phyloP scores from a whole-genome alignment of 1,140 invertebrate species.

The Panagrolaimus sp. region DNA sequence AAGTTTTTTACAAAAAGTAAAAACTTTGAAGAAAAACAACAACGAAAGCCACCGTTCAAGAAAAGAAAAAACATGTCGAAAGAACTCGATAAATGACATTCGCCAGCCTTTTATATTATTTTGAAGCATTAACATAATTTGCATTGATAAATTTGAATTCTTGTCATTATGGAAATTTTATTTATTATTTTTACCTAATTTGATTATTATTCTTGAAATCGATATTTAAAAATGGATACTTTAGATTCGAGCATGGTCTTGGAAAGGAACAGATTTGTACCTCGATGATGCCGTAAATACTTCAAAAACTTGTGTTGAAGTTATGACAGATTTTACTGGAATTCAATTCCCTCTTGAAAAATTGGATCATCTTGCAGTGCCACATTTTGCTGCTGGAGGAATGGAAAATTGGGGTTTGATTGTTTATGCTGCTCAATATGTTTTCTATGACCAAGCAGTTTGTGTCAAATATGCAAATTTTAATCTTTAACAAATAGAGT shows the following conservation, averaged over 20 bases:
- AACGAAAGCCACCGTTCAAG: too few species aligned
- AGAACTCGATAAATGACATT: too few species aligned
- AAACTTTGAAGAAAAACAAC: too few species aligned
- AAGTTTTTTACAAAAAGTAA: too few species aligned
- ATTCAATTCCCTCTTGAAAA: conserved; percentile 2
- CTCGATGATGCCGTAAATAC: conserved; percentile 3
- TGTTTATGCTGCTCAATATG: not conserved
- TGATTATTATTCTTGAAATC: too few species aligned
- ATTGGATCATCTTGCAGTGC: conserved; percentile 7
- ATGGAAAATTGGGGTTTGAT: conserved; percentile 19
- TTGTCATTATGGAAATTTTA: too few species aligned
- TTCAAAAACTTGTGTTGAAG: not conserved
- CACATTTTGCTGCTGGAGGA: conserved; percentile 1
- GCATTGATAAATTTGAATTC: too few species aligned
- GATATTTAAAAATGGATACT: too few species aligned
- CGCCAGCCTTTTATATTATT: too few species aligned
- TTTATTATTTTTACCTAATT: too few species aligned
- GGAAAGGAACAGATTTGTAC: not conserved
- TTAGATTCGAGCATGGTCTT: conserved; percentile 6
- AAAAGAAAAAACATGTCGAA: too few species aligned
- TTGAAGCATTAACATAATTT: too few species aligned
- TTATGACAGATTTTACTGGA: conserved; percentile 9
- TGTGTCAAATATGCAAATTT: not conserved
- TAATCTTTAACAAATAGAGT: not conserved
- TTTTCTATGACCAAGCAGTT: not conserved